phyloP scores from a whole-genome alignment of 2,113 vertebrate species.

The Antechinus flavipes region DNA sequence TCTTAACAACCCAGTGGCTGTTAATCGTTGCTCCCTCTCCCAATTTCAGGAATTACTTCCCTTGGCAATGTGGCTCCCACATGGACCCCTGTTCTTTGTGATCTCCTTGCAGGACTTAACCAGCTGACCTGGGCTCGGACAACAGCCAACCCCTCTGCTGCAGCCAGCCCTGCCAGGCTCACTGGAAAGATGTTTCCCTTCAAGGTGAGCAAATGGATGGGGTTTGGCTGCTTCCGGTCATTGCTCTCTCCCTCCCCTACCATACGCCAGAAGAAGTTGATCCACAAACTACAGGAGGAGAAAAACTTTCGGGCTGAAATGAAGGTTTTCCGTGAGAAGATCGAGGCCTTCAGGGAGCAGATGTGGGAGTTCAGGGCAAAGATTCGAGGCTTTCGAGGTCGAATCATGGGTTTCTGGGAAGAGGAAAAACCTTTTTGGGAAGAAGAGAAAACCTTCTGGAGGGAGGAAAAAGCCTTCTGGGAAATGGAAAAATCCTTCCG shows the following conservation, averaged over 20 bases:
- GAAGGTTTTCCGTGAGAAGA: slow-evolving; percentile 64
- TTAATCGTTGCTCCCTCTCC: background rate
- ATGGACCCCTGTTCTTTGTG: background rate
- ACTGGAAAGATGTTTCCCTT: slow-evolving; percentile 40
- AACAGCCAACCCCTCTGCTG: background rate
- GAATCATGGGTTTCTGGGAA: slow-evolving; percentile 58
- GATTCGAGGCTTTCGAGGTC: slow-evolving; percentile 48
- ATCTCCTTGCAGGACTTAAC: slow-evolving; percentile 21
- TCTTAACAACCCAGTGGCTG: background rate
- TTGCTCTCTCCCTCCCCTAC: background rate
- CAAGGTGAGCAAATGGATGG: slow-evolving; percentile 60
- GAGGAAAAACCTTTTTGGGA: slow-evolving; percentile 69
- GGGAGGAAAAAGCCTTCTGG: slow-evolving; percentile 66
- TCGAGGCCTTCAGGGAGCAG: slow-evolving; percentile 59
- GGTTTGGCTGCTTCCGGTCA: slow-evolving; percentile 21
- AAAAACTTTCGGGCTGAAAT: slow-evolving; percentile 64
- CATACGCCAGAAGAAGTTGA: slow-evolving; percentile 52
- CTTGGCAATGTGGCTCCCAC: background rate
- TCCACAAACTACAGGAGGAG: slow-evolving; percentile 61
- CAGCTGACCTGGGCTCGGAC: background rate
- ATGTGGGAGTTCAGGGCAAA: slow-evolving; percentile 66
- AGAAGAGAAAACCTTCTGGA: slow-evolving; percentile 62
- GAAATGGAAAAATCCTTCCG: slow-evolving; percentile 70
- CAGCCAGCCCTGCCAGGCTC: slow-evolving; percentile 12
- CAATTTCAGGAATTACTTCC: background rate